Conservation (phyloP, 2,113 vertebrate genomes). For the Microtus oregoni region DNA sequence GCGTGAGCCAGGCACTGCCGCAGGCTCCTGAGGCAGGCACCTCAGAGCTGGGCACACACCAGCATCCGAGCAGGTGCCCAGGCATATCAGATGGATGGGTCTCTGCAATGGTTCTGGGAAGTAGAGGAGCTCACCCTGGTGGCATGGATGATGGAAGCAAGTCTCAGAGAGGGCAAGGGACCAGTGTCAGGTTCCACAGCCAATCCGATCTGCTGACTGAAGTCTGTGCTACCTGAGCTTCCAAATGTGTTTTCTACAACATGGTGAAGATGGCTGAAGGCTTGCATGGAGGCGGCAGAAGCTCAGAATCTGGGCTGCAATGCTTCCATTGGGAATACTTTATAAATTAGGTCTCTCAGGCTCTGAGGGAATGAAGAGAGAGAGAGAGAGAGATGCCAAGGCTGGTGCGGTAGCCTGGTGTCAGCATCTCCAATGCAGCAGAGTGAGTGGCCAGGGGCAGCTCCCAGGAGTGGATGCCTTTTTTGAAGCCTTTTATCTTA, state of each 20-base stretch:
- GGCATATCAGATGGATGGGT: neutral
- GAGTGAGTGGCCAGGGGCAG: neutral
- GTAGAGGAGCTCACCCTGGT: neutral
- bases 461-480: neutral
- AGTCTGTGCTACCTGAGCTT: neutral
- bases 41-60: no score
- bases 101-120: neutral
- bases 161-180: neutral
- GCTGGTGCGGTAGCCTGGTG: neutral
- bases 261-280: neutral
- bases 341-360: neutral
- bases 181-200: neutral
- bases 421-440: neutral
- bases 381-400: neutral
- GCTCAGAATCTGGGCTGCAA: neutral
- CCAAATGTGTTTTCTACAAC: neutral
- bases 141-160: neutral
- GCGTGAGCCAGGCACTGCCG: neutral
- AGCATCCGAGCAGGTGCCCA: neutral
- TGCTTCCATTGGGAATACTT: neutral
- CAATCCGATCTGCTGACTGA: neutral
- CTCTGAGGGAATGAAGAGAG: neutral
- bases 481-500: conserved; percentile 74
- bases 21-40: no score
- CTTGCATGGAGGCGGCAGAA: accelerated